Evolutionary conservation across 1,140 invertebrate species (phyloP).

Genomic region (Probaryconus sp.): DNA sequence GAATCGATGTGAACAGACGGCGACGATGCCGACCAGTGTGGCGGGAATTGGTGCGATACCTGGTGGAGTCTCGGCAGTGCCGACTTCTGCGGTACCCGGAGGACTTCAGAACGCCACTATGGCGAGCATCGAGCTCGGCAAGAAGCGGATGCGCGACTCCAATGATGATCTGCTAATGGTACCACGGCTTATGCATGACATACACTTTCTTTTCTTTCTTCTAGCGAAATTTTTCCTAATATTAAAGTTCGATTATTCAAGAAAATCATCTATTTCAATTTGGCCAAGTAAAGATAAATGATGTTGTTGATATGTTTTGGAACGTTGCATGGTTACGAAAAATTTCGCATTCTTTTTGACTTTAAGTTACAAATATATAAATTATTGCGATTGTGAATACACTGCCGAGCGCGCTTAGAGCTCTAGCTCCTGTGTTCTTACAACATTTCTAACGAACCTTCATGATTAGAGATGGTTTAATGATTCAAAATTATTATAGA

Average conservation of each 20-base stretch:
- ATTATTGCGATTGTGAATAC: slow-evolving; percentile 78
- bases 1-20: slow-evolving; percentile 69
- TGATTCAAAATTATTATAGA: too few species aligned
- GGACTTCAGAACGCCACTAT: slow-evolving; percentile 81
- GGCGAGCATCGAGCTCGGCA: slow-evolving; percentile 85
- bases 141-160: slow-evolving; percentile 91
- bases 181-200: slow-evolving; percentile 85
- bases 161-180: slow-evolving; percentile 94
- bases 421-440: slow-evolving; percentile 71
- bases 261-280: too few species aligned
- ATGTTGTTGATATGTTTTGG: not conserved
- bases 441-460: slow-evolving; percentile 48
- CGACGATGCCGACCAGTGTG: slow-evolving; percentile 73
- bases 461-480: slow-evolving; percentile 49
- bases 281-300: not conserved
- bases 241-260: not conserved
- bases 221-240: slow-evolving; percentile 54
- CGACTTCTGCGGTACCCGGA: slow-evolving; percentile 73
- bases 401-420: slow-evolving; percentile 77
- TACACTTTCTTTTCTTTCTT: slow-evolving; percentile 76
- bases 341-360: slow-evolving; percentile 40
- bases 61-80: slow-evolving; percentile 75
- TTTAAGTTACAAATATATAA: slow-evolving; percentile 71
- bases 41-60: slow-evolving; percentile 74
- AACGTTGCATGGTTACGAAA: slow-evolving; percentile 31